Evolutionary conservation across 1,140 invertebrate species (phyloP).

Genomic region (Zaprionus capensis): DNA sequence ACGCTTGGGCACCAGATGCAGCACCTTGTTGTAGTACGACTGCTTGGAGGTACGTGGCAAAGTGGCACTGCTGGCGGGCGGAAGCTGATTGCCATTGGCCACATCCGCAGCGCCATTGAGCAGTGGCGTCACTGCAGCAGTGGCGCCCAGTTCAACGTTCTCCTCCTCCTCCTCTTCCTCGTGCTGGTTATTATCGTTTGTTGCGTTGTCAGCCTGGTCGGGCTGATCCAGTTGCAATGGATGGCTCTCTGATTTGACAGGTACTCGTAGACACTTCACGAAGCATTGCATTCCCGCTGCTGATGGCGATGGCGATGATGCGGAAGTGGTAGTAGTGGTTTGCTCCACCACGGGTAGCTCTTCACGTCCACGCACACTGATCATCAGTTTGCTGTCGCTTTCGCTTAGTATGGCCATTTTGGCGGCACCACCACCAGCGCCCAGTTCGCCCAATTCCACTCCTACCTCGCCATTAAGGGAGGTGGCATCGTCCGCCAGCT

Average conservation of each 20-base stretch:
- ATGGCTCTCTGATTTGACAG: constrained; percentile 76
- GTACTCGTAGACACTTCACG: constrained; percentile 72
- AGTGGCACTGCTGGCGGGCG: constrained; percentile 51
- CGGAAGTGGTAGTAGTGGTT: constrained; percentile 6
- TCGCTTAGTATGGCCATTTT: constrained; percentile 84
- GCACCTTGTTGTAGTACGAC: constrained; percentile 67
- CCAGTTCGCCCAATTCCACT: constrained; percentile 36
- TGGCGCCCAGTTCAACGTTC: constrained; percentile 16
- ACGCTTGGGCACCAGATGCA: constrained; percentile 88
- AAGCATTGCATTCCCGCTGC: constrained; percentile 39
- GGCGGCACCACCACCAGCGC: constrained; percentile 32
- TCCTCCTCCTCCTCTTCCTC: not conserved
- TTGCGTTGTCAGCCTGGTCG: constrained; percentile 36
- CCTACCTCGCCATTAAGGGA: constrained; percentile 82
- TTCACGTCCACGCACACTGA: constrained; percentile 88
- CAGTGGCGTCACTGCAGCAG: constrained; percentile 45
- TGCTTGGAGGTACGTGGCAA: constrained; percentile 73
- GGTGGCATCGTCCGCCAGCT: constrained; percentile 86
- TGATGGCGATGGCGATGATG: constrained; percentile 17
- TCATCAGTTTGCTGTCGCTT: constrained; percentile 84
- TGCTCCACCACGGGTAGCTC: constrained; percentile 86
- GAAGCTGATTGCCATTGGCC: constrained; percentile 83
- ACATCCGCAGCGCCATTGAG: constrained; percentile 55
- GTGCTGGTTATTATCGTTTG: constrained; percentile 53
- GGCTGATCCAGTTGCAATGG: constrained; percentile 59